Evolutionary conservation across 2,797 vertebrate genomes (phyloP).

Genomic region (Dallia pectoralis): DNA sequence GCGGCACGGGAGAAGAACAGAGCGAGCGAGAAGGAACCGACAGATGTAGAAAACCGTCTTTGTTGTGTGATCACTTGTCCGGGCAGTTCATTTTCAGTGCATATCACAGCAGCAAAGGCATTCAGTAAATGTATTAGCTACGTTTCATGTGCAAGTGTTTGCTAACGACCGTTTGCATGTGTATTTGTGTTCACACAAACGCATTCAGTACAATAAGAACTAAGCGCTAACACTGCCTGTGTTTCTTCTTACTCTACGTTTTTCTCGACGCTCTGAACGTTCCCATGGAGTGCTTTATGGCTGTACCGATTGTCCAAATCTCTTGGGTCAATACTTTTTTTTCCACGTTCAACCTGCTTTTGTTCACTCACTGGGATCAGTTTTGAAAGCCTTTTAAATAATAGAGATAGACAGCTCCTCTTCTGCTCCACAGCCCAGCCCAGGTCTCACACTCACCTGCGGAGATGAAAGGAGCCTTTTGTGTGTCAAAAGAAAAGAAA

Average conservation of each 20-base stretch:
- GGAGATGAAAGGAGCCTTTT: slow-evolving; percentile 45
- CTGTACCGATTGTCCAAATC: slow-evolving; percentile 33
- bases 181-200: slow-evolving; percentile 44
- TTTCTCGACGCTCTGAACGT: neutral
- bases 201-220: slow-evolving; percentile 42
- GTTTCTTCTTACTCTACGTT: slow-evolving; percentile 32
- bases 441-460: slow-evolving; percentile 28
- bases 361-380: slow-evolving; percentile 56
- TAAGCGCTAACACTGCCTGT: slow-evolving; percentile 30
- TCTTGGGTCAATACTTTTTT: slow-evolving; percentile 10
- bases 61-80: slow-evolving; percentile 43
- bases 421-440: neutral
- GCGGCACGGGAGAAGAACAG: slow-evolving; percentile 47
- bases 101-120: slow-evolving; percentile 50
- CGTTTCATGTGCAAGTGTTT: slow-evolving; percentile 39
- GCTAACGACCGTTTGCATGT: slow-evolving; percentile 53
- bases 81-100: slow-evolving; percentile 39
- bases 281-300: neutral
- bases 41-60: slow-evolving; percentile 55
- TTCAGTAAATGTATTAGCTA: slow-evolving; percentile 49
- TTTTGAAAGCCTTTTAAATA: slow-evolving; percentile 54
- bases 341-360: slow-evolving; percentile 52
- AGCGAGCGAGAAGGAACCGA: slow-evolving; percentile 54
- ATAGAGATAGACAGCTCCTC: slow-evolving; percentile 38
- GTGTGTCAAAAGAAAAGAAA: slow-evolving; percentile 26